phyloP scores from a whole-genome alignment of 2,113 vertebrate species.

The Cinclus mexicanus region DNA sequence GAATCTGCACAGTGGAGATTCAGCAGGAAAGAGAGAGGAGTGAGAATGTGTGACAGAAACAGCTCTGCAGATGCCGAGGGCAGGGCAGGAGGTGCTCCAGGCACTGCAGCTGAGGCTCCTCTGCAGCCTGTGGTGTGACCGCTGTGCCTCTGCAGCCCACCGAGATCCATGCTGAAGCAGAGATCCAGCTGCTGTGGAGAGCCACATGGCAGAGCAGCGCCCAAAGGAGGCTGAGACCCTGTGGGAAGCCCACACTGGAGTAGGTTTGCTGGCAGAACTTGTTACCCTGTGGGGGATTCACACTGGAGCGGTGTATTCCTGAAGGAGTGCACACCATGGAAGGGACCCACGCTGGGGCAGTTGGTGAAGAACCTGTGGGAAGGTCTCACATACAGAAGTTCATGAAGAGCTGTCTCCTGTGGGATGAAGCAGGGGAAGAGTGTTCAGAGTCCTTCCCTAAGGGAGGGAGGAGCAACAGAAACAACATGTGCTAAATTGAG shows the following conservation, averaged over 20 bases:
- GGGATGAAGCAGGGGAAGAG: neutral
- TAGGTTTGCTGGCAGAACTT: neutral
- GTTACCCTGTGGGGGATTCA: too few species aligned
- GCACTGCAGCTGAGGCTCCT: neutral
- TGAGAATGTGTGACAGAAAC: neutral
- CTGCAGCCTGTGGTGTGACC: neutral
- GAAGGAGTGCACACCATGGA: neutral
- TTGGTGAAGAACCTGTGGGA: neutral
- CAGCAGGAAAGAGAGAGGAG: neutral
- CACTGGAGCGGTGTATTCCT: neutral
- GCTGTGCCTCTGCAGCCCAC: neutral
- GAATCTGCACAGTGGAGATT: neutral
- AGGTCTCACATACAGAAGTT: neutral
- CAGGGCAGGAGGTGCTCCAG: neutral
- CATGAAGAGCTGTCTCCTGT: neutral
- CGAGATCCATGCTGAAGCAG: neutral
- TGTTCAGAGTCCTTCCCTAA: neutral
- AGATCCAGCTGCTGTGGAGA: neutral
- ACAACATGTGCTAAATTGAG: too few species aligned
- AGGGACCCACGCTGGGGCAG: neutral
- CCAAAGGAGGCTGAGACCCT: neutral
- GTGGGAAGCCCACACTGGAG: neutral
- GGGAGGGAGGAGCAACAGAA: neutral
- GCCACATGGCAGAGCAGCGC: accelerated
- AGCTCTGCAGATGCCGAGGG: neutral